These are phyloP conservation scores for Ceratina calcarata DNA, from an alignment of 1,140 invertebrate species.

Conservation along the genomic window DNA sequence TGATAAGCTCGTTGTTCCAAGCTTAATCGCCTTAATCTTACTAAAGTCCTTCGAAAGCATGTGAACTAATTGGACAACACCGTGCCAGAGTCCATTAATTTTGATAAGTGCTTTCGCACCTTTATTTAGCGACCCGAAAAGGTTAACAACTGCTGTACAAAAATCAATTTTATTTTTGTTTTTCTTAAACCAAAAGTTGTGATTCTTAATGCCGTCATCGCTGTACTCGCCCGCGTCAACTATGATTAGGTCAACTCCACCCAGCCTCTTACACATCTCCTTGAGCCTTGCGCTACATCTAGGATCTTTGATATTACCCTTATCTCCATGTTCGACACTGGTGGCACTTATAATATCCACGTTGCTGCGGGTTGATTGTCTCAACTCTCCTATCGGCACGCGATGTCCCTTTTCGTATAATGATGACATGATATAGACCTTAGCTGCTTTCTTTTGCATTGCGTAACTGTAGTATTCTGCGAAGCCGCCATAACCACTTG, in stretches of 20 bases:
- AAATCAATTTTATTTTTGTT: neutral
- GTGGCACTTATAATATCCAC: neutral
- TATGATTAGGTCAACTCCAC: neutral
- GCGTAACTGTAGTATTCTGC: neutral
- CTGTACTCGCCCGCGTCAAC: neutral
- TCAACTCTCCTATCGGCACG: neutral
- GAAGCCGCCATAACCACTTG: neutral
- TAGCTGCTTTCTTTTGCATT: neutral
- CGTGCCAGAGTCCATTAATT: neutral
- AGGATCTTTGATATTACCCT: neutral
- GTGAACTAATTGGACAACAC: too few species aligned
- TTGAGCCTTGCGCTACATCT: neutral
- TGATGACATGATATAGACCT: neutral
- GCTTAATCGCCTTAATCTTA: too few species aligned
- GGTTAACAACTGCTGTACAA: neutral
- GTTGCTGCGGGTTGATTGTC: too few species aligned
- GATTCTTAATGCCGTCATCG: neutral
- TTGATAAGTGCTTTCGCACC: neutral
- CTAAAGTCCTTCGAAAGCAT: too few species aligned
- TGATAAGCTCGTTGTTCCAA: too few species aligned
- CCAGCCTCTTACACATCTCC: neutral
- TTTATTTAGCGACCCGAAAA: neutral
- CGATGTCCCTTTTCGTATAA: neutral
- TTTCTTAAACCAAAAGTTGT: neutral
- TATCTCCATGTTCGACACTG: neutral